Evolutionary conservation across 1,140 invertebrate genomes (phyloP).

Genomic region (Doryteuthis pealeii): DNA sequence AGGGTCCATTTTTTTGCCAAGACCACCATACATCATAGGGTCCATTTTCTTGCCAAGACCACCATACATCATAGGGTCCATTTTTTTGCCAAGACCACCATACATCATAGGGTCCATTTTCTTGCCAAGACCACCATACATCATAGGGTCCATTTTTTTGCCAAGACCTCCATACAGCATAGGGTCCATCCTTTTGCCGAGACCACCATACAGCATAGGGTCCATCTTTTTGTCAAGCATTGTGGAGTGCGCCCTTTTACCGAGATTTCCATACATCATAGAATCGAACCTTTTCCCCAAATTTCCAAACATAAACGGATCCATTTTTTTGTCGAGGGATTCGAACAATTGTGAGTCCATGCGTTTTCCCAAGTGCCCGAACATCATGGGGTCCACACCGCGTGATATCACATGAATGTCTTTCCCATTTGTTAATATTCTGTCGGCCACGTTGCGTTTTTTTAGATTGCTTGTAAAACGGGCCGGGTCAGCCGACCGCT

Average conservation of each 20-base stretch:
- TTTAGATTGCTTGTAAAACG: neutral
- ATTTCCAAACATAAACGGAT: neutral
- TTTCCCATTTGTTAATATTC: neutral
- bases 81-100: neutral
- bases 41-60: too few species aligned
- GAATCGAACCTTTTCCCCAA: neutral
- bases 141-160: conserved; percentile 2
- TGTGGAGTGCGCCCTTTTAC: neutral
- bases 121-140: neutral
- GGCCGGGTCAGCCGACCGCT: neutral
- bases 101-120: conserved; percentile 1
- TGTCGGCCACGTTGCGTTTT: neutral
- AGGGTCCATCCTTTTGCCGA: neutral
- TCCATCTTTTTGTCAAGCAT: neutral
- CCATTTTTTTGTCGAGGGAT: neutral
- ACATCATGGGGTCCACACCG: neutral
- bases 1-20: too few species aligned
- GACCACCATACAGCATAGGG: neutral
- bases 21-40: too few species aligned
- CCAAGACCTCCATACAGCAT: neutral
- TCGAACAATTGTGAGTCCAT: neutral
- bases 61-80: too few species aligned
- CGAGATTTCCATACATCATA: neutral
- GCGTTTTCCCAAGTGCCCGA: neutral
- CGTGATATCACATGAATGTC: neutral